Evolutionary conservation across 1,140 invertebrate genomes (phyloP), one percentile per base, ranked within the genome.

Genomic region (Drosophila biarmipes): DNA sequence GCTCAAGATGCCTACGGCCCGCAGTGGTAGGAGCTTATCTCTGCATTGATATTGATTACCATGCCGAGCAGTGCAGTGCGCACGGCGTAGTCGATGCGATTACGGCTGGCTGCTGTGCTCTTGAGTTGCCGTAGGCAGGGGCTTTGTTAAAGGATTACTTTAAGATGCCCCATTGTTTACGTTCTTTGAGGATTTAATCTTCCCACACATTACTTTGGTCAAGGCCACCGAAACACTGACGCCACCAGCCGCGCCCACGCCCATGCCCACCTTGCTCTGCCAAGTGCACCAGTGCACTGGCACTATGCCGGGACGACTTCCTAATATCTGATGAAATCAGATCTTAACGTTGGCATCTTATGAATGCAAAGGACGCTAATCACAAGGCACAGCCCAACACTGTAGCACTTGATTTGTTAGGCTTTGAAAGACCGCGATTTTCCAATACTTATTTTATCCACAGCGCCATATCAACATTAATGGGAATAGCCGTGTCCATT

Each of bases 91-190:
- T 67, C 64, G 59, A 64, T 67, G 63, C 59, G 63, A 67, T 67
- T 67, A 66, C 63, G 15, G 63, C 17, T 31, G 34, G 58, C 11
- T 62, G 19, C 24, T 48, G 45, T 40, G 63, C 63, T 63, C 63
- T 66, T 12, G 57, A 66, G 63, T 49, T 66, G 58, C 58, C 63
- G 27, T 67, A 64, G 43, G 63, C 63, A 3, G 63, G 31, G 59
- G 63, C 45, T 52, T 52, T 67, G 59, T 67, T 64, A 67, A 67
- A 51, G 63, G 63, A 67, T 67, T 67, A 67, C 63, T 51, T 49
- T 46, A 66, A 64, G 63, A 67, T 67, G 59, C 59, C 45, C 45
- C 59, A 67, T 67, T 67, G 63, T 64, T 64, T 67, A 64, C 63
- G 59, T 64, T 64, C 59, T 21, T 43, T 52, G 63, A 67, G 24